A percentile compares a stretch with the other conserved stretches of the same genome.
These are phyloP conservation scores for Rhogogaster chlorosoma DNA, from an alignment of 2,888 invertebrate species.

Conservation along the genomic window DNA sequence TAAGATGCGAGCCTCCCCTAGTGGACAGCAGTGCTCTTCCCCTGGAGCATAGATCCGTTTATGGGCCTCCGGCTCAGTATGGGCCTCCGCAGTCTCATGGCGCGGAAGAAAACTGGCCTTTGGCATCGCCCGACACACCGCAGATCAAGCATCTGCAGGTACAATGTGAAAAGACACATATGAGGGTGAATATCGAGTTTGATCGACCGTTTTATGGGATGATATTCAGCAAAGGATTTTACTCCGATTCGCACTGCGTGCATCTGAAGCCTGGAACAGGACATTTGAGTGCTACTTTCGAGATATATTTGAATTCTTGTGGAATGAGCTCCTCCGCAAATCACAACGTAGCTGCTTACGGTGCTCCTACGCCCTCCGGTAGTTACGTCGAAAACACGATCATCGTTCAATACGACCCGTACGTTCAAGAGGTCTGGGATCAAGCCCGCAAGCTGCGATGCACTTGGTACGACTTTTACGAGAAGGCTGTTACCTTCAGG, in stretches of 20 bases:
- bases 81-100: constrained; percentile 79
- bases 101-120: constrained; percentile 93
- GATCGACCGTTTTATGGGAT: constrained; percentile 97
- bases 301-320: constrained; percentile 95
- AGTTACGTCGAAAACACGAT: constrained; percentile 97
- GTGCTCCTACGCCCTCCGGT: constrained; percentile 93
- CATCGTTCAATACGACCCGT: constrained; percentile 96
- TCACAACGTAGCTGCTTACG: constrained; percentile 90
- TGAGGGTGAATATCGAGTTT: constrained; percentile 97
- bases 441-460: constrained; percentile 94
- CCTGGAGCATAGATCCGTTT: constrained; percentile 89
- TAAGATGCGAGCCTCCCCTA: constrained; percentile 87
- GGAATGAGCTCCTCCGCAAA: constrained; percentile 97
- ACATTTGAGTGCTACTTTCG: constrained; percentile 94
- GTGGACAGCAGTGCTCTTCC: constrained; percentile 91
- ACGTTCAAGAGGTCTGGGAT: constrained; percentile 97
- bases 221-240: constrained; percentile 97
- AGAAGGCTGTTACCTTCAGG: constrained; percentile 95
- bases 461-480: constrained; percentile 98
- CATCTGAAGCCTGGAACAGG: constrained; percentile 95
- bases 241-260: constrained; percentile 94
- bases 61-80: constrained; percentile 79
- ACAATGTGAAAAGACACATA: constrained; percentile 97
- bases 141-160: constrained; percentile 96
- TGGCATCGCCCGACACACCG: constrained; percentile 93